Evolutionary conservation across 2,888 invertebrate species (phyloP), one percentile per base, ranked within the genome.

Genomic region (Macrosiphum euphorbiae): DNA sequence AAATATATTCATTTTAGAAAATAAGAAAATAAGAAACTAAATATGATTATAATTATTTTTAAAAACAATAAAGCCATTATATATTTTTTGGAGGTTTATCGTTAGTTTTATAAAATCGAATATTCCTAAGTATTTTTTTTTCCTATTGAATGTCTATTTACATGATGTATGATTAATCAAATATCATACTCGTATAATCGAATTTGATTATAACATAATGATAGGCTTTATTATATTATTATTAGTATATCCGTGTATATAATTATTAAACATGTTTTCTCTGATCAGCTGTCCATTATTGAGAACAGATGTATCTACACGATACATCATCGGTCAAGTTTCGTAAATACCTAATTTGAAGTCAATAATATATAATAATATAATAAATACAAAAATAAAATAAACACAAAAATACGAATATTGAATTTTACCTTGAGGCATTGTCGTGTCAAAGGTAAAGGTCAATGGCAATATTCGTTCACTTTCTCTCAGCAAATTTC

Each of bases 381-480:
- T 90, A 41, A 90, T 91, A 91, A 41, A 20, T 85, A 52, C 52
- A 50, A 50, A 78, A 90, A 55, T 58, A 52, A 10, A 50, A 52
- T 52, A 10, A 50, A 52, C 16, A 44, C 28, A 90, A 90, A 78
- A 90, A 55, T 58, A 52, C 24, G 8, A 47, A 55, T 90, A 78
- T 86, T 86, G 61, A 10, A 87, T 92, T 88, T 88, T 92, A 88
- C 87, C 26, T 78, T 26, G 20, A 28, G 50, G 92, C 41, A 52
- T 35, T 92, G 58, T 44, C 35, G 89, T 93, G 92, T 89, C 93
- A 89, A 85, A 93, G 88, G 92, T 89, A 88, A 92, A 88, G 93
- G 90, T 93, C 93, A 93, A 85, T 61, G 61, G 44, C 58, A 93
- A 58, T 78, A 67, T 52, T 44, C 67, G 90, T 35, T 61, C 41